Conservation (phyloP, 2,888 invertebrate species). For the Ectemnius cavifrons region DNA sequence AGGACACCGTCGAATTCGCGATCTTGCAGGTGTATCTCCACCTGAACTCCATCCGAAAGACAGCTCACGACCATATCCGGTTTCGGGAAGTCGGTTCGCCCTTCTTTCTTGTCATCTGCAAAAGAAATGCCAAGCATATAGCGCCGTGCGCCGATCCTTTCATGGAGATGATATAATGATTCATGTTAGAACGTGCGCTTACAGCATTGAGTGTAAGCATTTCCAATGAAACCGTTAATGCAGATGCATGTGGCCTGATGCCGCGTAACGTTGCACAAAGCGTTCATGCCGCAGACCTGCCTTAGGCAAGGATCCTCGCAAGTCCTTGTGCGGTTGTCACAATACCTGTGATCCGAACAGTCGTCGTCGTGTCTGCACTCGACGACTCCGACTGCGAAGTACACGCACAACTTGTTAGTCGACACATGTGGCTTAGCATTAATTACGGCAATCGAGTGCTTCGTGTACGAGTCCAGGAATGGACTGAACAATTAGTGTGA, state of each 20-base stretch:
- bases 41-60: slow-evolving; percentile 94
- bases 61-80: slow-evolving; percentile 94
- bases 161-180: neutral
- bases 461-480: no score
- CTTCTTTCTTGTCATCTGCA: slow-evolving; percentile 46
- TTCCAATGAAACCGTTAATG: slow-evolving; percentile 87
- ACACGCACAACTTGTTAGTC: slow-evolving; percentile 3
- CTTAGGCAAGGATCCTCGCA: slow-evolving; percentile 90
- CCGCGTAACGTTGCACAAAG: slow-evolving; percentile 87
- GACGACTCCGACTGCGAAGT: slow-evolving; percentile 64
- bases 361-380: slow-evolving; percentile 86
- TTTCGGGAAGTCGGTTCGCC: slow-evolving; percentile 88
- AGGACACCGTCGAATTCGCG: slow-evolving; percentile 89
- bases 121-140: neutral
- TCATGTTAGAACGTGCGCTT: slow-evolving; percentile 69
- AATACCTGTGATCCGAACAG: slow-evolving; percentile 88
- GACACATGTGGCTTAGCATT: neutral
- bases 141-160: neutral
- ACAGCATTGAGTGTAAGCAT: slow-evolving; percentile 87
- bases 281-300: slow-evolving; percentile 87
- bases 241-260: slow-evolving; percentile 90
- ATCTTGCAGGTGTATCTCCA: slow-evolving; percentile 85
- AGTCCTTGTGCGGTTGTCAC: slow-evolving; percentile 84
- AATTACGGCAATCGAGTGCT: neutral
- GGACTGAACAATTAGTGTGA: no score